Evolutionary conservation across 2,797 vertebrate species (phyloP).

Genomic region (Pangasius larnaudii): DNA sequence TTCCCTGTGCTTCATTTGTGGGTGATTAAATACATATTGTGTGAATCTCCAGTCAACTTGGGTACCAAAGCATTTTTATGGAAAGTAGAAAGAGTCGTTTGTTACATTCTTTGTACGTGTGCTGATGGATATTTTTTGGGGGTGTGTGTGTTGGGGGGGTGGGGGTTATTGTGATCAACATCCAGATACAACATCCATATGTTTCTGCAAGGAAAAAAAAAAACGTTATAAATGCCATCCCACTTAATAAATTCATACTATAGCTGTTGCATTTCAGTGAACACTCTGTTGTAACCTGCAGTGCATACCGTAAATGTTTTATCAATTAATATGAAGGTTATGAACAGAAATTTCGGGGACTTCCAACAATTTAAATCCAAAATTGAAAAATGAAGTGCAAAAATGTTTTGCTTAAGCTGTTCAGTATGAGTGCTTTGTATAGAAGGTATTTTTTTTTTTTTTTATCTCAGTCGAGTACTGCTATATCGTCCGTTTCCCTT

Average conservation of each 20-base stretch:
- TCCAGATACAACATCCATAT: neutral
- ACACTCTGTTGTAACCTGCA: neutral
- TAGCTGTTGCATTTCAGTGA: constrained; percentile 21
- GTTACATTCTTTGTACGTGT: constrained; percentile 50
- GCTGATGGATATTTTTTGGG: neutral
- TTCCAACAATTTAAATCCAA: neutral
- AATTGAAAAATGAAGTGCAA: neutral
- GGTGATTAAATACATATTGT: constrained; percentile 51
- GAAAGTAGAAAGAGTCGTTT: constrained; percentile 32
- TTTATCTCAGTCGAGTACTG: neutral
- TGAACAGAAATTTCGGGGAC: neutral
- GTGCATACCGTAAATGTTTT: constrained; percentile 12
- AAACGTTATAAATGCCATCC: neutral
- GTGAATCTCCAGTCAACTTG: constrained; percentile 37
- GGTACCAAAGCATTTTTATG: constrained; percentile 44
- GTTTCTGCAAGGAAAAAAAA: neutral
- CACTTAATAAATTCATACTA: constrained; percentile 15
- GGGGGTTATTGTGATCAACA: neutral
- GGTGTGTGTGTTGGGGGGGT: neutral
- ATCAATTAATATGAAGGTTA: constrained; percentile 8
- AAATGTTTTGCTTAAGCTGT: neutral
- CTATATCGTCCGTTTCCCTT: neutral
- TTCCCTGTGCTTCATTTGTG: constrained; percentile 59
- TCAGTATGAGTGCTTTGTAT: neutral
- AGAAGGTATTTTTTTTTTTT: neutral